Evolutionary conservation across 2,113 vertebrate genomes (phyloP).

Genomic region (Ciconia stormi): DNA sequence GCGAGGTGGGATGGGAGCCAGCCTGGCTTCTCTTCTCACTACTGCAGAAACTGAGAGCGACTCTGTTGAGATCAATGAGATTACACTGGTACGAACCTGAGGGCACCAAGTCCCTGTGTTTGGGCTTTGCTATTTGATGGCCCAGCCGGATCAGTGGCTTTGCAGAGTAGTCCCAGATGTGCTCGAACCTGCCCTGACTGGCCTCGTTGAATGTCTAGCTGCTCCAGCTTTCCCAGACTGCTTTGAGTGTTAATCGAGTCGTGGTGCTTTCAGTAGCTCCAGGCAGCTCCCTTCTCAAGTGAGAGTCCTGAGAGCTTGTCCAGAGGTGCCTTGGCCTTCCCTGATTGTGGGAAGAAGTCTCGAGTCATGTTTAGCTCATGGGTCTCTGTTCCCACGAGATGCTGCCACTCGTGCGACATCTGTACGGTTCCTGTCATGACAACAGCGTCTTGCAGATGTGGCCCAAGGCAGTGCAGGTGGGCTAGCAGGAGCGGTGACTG

Average conservation of each 20-base stretch:
- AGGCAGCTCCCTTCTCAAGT: background rate
- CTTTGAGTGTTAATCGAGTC: constrained; percentile 39
- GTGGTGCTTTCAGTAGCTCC: constrained; percentile 7
- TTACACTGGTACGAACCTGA: background rate
- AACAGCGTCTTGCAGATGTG: background rate
- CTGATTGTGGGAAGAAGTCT: background rate
- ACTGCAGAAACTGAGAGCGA: background rate
- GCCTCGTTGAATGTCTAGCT: constrained; percentile 38
- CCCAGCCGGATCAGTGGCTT: background rate
- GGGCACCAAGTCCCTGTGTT: background rate
- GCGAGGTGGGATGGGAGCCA: background rate
- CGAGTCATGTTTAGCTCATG: background rate
- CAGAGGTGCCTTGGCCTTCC: background rate
- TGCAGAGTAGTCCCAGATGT: background rate
- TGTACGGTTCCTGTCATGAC: rapidly evolving
- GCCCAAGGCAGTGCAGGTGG: background rate
- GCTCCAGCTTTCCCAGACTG: constrained; percentile 48
- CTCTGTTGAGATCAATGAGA: background rate
- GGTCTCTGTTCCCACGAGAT: background rate
- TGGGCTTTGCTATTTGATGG: background rate
- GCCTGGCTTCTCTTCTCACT: background rate
- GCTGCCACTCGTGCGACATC: rapidly evolving
- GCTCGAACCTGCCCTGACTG: constrained; percentile 59
- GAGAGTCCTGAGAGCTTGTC: background rate
- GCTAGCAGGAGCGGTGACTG: background rate